phyloP scores from a whole-genome alignment of 64 coral and sea anemone genomes.

The Stichodactyla mertensii region DNA sequence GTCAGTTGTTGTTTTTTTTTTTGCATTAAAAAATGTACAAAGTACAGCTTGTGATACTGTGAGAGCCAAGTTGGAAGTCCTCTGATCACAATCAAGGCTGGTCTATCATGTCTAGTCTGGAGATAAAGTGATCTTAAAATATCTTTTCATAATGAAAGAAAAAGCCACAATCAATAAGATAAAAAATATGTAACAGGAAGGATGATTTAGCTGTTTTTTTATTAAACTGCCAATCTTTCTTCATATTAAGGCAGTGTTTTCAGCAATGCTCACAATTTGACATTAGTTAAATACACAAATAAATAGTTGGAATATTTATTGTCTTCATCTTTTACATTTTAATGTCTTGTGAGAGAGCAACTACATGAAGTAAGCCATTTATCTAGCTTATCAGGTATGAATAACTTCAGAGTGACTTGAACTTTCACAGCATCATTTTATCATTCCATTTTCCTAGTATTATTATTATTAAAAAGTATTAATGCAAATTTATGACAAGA shows the following conservation, averaged over 20 bases:
- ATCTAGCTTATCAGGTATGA: too few species aligned
- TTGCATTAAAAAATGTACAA: not conserved
- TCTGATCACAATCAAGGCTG: not conserved
- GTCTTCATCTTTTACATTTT: too few species aligned
- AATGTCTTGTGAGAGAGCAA: not conserved
- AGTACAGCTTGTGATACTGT: not conserved
- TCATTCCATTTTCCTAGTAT: too few species aligned
- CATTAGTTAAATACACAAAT: not conserved
- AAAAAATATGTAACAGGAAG: not conserved
- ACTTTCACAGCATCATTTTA: too few species aligned
- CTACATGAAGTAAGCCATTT: not conserved
- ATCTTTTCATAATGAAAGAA: not conserved
- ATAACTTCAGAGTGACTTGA: too few species aligned
- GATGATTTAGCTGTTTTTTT: not conserved
- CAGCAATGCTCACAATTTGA: not conserved
- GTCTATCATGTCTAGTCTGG: not conserved
- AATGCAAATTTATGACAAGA: too few species aligned
- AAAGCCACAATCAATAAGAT: not conserved
- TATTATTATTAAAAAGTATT: too few species aligned
- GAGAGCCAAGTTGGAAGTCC: not conserved
- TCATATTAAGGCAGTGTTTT: not conserved
- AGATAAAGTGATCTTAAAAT: conserved; percentile 7
- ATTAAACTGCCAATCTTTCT: not conserved
- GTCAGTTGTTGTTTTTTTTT: not conserved
- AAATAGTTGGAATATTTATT: not conserved